phyloP scores from a whole-genome alignment of 1,140 invertebrate genomes.

The Philopotamus ludificatus region DNA sequence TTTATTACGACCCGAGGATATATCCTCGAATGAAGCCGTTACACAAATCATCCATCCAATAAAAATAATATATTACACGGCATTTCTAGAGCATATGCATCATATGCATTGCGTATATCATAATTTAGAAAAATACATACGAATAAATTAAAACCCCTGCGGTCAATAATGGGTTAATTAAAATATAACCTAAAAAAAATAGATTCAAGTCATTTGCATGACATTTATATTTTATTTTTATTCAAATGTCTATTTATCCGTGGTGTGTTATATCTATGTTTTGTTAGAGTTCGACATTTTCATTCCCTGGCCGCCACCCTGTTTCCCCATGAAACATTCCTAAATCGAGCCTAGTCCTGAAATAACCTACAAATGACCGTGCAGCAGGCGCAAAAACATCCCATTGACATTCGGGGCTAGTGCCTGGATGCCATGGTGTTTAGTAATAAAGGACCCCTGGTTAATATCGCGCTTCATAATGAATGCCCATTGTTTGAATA shows the following conservation, averaged over 20 bases:
- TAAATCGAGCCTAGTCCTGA: neutral
- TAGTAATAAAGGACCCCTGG: conserved; percentile 10
- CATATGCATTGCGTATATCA: neutral
- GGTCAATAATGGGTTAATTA: neutral
- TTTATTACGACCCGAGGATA: no score
- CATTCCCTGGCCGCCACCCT: neutral
- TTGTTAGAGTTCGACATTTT: neutral
- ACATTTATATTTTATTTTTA: no score
- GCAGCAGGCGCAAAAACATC: neutral
- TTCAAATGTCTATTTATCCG: no score
- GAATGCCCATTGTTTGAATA: conserved; percentile 21
- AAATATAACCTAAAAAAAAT: no score
- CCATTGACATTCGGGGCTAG: no score
- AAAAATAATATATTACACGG: neutral
- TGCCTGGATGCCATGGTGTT: conserved; percentile 5
- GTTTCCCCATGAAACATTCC: neutral
- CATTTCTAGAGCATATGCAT: neutral
- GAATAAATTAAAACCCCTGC: no score
- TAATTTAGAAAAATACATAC: neutral
- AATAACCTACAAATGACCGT: neutral
- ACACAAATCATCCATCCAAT: neutral
- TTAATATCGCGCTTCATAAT: conserved; percentile 17
- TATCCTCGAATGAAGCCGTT: neutral
- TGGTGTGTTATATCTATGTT: no score
- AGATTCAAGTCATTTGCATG: no score